These are phyloP conservation scores for Agriotes lineatus DNA, from an alignment of 2,888 invertebrate genomes.

Conservation along the genomic window DNA sequence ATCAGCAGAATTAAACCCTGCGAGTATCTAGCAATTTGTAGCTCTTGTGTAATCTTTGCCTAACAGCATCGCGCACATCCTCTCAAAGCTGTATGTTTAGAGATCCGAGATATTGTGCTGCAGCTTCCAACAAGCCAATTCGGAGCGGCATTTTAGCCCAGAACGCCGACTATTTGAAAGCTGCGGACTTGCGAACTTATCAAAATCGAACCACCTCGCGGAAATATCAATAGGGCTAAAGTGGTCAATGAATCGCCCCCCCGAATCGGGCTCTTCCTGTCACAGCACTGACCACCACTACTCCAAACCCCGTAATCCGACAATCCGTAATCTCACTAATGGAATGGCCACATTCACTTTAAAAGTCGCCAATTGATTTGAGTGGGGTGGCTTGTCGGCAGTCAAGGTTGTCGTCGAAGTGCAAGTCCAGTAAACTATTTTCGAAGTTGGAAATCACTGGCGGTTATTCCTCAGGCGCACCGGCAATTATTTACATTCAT, in stretches of 20 bases:
- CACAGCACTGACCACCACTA: slow-evolving; percentile 23
- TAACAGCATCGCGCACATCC: neutral
- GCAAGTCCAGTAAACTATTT: neutral
- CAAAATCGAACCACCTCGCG: slow-evolving; percentile 7
- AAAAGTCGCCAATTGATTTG: slow-evolving; percentile 59
- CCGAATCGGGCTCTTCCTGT: slow-evolving; percentile 4
- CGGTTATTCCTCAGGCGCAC: too few species aligned
- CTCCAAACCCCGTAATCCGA: slow-evolving; percentile 17
- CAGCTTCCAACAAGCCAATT: slow-evolving; percentile 19
- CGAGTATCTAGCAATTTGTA: slow-evolving; percentile 12
- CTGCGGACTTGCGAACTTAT: slow-evolving; percentile 1
- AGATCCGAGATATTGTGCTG: slow-evolving; percentile 6
- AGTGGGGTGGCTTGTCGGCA: slow-evolving; percentile 56
- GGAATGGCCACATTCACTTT: slow-evolving; percentile 57
- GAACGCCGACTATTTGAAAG: slow-evolving; percentile 19
- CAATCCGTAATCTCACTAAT: slow-evolving; percentile 56
- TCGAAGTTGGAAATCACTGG: too few species aligned
- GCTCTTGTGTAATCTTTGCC: neutral
- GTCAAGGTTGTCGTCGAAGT: slow-evolving; percentile 37
- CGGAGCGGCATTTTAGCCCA: slow-evolving; percentile 11
- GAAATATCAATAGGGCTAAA: slow-evolving; percentile 5
- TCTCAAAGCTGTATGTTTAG: slow-evolving; percentile 4
- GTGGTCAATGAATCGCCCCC: slow-evolving; percentile 4
- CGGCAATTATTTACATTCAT: too few species aligned
- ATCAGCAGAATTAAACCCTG: neutral